Conservation (phyloP, 23 tunicate genomes). For the Ascidia mentula region DNA sequence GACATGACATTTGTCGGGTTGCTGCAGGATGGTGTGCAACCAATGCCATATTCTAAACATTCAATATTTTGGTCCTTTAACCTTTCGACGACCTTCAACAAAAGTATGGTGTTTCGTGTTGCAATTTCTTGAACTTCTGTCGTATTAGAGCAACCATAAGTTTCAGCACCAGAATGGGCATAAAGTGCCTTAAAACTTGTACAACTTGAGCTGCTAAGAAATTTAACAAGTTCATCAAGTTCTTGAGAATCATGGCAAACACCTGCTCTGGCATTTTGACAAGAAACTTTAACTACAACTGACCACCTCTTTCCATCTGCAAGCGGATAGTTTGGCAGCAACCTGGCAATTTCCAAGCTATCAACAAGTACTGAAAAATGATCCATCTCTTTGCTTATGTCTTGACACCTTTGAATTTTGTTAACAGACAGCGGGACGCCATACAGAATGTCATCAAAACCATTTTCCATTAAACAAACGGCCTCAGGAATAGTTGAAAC, state of each 20-base stretch:
- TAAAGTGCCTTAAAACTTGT: constrained; percentile 54
- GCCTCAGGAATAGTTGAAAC: constrained; percentile 84
- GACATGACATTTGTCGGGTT: constrained; percentile 58
- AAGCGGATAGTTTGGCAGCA: constrained; percentile 9
- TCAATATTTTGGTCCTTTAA: constrained; percentile 38
- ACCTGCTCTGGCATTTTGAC: constrained; percentile 60
- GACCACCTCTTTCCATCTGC: constrained; percentile 51
- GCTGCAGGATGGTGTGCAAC: constrained; percentile 83
- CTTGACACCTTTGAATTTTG: constrained; percentile 43
- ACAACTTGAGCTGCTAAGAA: neutral
- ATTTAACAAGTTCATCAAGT: constrained; percentile 22
- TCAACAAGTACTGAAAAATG: constrained; percentile 64
- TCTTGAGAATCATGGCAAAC: constrained; percentile 9
- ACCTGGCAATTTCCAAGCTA: neutral
- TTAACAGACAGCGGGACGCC: constrained; percentile 43
- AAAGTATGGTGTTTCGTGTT: neutral
- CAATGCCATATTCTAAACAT: constrained; percentile 71
- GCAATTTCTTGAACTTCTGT: constrained; percentile 35
- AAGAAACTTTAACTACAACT: constrained; percentile 41
- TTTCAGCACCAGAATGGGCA: constrained; percentile 77
- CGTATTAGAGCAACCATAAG: constrained; percentile 28
- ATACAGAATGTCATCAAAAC: constrained; percentile 67
- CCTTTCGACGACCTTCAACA: constrained; percentile 35
- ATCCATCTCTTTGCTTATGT: constrained; percentile 33
- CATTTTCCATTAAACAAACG: constrained; percentile 41